Evolutionary conservation across 2,113 vertebrate species (phyloP).

Genomic region (Halcyon malimbica): DNA sequence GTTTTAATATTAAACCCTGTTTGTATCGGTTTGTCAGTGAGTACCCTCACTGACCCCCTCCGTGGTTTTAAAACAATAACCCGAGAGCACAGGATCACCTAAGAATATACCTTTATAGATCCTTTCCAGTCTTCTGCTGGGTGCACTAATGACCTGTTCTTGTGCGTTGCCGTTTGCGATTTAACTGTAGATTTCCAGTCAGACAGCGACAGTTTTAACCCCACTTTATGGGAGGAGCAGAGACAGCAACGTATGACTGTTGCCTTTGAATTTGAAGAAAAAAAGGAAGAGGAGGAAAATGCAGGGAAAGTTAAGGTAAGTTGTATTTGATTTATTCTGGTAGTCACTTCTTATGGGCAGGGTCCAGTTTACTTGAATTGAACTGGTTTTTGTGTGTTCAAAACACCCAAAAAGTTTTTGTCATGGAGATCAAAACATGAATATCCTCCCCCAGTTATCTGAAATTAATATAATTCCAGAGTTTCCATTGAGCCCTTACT

Average conservation of each 20-base stretch:
- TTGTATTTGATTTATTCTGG: background rate
- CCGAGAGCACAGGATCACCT: rapidly evolving
- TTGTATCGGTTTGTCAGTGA: background rate
- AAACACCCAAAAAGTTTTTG: background rate
- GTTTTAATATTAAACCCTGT: background rate
- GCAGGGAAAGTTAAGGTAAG: slow-evolving; percentile 95
- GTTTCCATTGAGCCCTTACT: background rate
- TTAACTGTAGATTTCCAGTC: slow-evolving; percentile 93
- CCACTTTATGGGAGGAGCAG: slow-evolving; percentile 97
- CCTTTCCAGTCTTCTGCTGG: background rate
- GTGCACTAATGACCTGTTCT: background rate
- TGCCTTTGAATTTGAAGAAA: slow-evolving; percentile 98
- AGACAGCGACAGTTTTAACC: slow-evolving; percentile 98
- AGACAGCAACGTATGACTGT: slow-evolving; percentile 98
- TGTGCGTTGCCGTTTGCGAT: slow-evolving; percentile 6
- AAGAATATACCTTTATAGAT: background rate
- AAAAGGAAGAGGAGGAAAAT: slow-evolving; percentile 95
- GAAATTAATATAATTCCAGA: background rate
- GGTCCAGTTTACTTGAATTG: background rate
- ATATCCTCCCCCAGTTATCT: background rate
- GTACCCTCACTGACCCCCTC: background rate
- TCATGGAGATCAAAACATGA: background rate
- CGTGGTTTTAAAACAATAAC: rapidly evolving
- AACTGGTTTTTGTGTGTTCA: background rate
- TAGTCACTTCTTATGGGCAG: rapidly evolving